Base-by-base conservation (phyloP, 1,140 invertebrate genomes). In the Heterodera carotae region DNA sequence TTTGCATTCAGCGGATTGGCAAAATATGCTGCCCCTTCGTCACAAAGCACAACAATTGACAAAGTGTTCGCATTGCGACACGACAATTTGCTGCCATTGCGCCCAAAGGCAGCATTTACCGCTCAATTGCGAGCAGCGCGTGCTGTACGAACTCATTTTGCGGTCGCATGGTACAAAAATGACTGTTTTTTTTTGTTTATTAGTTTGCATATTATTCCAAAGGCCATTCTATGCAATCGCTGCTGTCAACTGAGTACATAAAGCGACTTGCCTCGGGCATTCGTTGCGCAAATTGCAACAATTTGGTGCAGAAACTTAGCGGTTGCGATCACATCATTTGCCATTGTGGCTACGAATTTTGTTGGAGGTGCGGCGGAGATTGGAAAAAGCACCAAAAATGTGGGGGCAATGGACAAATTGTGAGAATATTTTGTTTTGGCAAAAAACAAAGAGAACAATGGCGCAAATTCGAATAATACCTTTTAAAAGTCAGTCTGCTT, bases 321-420 rank as follows among this genome's bases (percentile, higher is more conserved):
- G 60, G 60, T 22, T 62, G 60, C 22, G 29, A 62, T 18, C 60
- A 62, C 60, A 62, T 62, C 7, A 18, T 62, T 2, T 62, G 60
- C 60, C 8, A 8, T 31, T 62, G 60, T 62, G 60, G 60, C n/a
- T 31, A 62, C 60, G n/a, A 62, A 31, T 62, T 62, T 31, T 62
- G 60, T 31, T 62, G 60, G 60, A 6, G 29, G 6, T 62, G 60
- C 18, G 60, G 60, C n/a, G 60, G 60, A 6, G 60, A 62, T 31
- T 62, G 60, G 60, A 62, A 62, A 25, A 31, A 18, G n/a, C 60
- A 62, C 29, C 7, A 2, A 31, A 31, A 31, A 7, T 62, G 60
- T 18, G 29, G 7, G n/a, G n/a, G 60, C n/a, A 7, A 62, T 7
- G 60, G 60, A 62, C n/a, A 18, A 62, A 62, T 62, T 62, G 60